Base-by-base conservation (phyloP, 2,797 vertebrate genomes). In the Labroides dimidiatus region DNA sequence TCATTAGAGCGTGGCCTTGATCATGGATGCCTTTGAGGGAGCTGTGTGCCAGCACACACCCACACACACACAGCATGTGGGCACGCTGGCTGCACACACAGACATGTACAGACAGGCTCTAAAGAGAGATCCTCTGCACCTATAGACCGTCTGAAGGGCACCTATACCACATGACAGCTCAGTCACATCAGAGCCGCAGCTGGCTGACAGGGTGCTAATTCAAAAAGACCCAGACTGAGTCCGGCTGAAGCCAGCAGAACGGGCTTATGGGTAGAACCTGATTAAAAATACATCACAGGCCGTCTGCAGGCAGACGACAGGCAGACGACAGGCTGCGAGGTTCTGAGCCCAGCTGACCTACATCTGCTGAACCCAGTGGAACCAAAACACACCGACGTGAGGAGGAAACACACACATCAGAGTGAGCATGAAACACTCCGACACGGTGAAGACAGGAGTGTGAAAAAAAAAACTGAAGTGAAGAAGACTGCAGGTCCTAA, bases 241-340 rank as follows among this genome's bases (percentile, higher is more conserved):
- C 70, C 39, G 67, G 66, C 69, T 77, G 69, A 84, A 67, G 52
- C 14, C n/a, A 65, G 75, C 74, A 72, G 79, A 86, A 85, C 72
- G 80, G 78, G 80, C 71, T 87, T 86, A 69, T 67, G 82, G 69
- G 72, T 78, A 76, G 75, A 84, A 80, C 68, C 80, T 65, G 75
- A 88, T 90, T 88, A 88, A 90, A 89, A 87, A 92, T 89, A 89
- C 88, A 92, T 87, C 85, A 89, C 79, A 90, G 82, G 57, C 55
- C 9, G 80, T 83, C 86, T 86, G 81, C 85, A 76, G 63, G 64
- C 66, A 70, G 75, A 45, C 45, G 44, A 44, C 85, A 76, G 63
- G 64, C 66, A 70, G 75, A 45, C 45, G 44, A 44, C 55, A 39
- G 58, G 70, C 36, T 44, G 69, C 21, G 72, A 72, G 73, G 73